Base-by-base conservation (phyloP, 2,113 vertebrate species). In the Ophiodon elongatus region DNA sequence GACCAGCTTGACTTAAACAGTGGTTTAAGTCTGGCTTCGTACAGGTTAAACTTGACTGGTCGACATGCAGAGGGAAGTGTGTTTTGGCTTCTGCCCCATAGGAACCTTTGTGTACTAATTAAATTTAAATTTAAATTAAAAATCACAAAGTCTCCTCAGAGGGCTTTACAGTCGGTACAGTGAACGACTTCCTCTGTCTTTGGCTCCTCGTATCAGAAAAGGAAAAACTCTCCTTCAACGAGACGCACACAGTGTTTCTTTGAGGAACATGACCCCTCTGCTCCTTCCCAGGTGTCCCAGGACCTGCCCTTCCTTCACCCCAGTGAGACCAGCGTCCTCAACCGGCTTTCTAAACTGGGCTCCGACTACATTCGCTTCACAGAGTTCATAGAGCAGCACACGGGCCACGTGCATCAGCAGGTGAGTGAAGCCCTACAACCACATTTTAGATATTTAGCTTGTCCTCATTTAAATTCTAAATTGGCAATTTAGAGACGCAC, bases 291-390 rank as follows among this genome's bases (percentile, higher is more conserved):
- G 98, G 97, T 99, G 60, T 98, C 97, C 21, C 98, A 99, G 92
- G 98, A 99, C 56, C 95, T 99, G 60, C 98, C 98, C 0, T 99
- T 99, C 89, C 96, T 99, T 74, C 98, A 99, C 57, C 98, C 98
- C 64, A 98, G 98, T 90, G 98, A 99, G 94, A 97, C 95, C 72
- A 96, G 96, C 27, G 96, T 99, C 73, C 93, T 99, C 71, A 98
- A 96, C 88, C 95, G 98, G 2, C 95, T 98, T 35, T 99, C 97
- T 85, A 97, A 97, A 73, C 95, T 99, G 43, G 98, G 98, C 74
- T 96, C 97, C 1, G 97, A 99, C 85, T 99, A 99, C 79, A 96
- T 98, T 19, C 97, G 97, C 64, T 99, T 99, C 68, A 97, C 96
- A 0, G 98, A 99, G 35, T 99, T 99, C 88, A 97, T 97, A 90